A percentile compares a stretch with the other conserved stretches of the same genome.
Conservation (phyloP, 2,797 vertebrate genomes). For the Chaetodon trifasciatus region DNA sequence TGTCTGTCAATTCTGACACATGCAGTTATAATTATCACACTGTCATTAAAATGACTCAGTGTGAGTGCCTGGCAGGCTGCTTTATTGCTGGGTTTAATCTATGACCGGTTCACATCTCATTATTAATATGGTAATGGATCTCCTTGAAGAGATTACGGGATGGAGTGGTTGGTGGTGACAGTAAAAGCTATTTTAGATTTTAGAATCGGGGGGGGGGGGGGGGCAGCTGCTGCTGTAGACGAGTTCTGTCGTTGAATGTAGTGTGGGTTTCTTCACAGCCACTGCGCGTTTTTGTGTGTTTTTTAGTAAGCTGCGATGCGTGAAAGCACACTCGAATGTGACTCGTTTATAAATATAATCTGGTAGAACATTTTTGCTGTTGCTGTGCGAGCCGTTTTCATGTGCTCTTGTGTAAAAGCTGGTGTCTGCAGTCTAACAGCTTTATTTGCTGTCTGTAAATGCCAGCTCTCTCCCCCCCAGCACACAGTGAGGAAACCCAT, state of each 20-base stretch:
- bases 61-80: constrained; percentile 81
- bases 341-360: constrained; percentile 31
- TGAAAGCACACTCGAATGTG: constrained; percentile 23
- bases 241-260: constrained; percentile 44
- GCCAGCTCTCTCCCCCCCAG: constrained; percentile 34
- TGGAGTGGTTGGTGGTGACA: constrained; percentile 77
- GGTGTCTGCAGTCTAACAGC: constrained; percentile 34
- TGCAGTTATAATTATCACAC: constrained; percentile 78
- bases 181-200: constrained; percentile 81
- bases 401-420: constrained; percentile 10
- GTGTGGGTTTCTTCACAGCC: neutral
- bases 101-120: constrained; percentile 83
- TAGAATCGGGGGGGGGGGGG: constrained; percentile 53
- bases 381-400: constrained; percentile 18
- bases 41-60: constrained; percentile 79
- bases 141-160: constrained; percentile 82
- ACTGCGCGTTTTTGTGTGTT: neutral
- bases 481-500: constrained; percentile 48
- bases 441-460: constrained; percentile 67
- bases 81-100: constrained; percentile 84
- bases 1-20: constrained; percentile 80
- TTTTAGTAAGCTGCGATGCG: constrained; percentile 29
- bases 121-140: constrained; percentile 88
- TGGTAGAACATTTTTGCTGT: constrained; percentile 4
- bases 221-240: constrained; percentile 49